phyloP scores from a whole-genome alignment of 2,888 invertebrate species.

The Erpobdella octoculata region DNA sequence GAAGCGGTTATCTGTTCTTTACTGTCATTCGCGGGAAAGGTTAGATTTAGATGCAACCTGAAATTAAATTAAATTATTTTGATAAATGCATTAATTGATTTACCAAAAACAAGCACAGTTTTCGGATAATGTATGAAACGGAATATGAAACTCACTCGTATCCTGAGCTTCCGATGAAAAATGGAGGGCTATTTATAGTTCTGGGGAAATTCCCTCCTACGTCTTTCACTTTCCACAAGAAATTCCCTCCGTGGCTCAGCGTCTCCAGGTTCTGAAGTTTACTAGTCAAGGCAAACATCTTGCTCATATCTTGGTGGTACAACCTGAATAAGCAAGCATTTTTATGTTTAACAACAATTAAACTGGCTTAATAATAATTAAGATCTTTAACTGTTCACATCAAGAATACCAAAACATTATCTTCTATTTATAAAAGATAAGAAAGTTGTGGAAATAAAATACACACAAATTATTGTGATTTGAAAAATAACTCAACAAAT shows the following conservation, averaged over 20 bases:
- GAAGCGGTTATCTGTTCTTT: neutral
- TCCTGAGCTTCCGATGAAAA: conserved; percentile 13
- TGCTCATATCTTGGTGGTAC: neutral
- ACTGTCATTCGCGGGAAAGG: neutral
- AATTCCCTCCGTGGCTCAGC: conserved; percentile 4
- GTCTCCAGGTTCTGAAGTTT: neutral
- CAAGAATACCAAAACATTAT: too few species aligned
- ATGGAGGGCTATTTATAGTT: conserved; percentile 9
- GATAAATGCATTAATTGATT: neutral
- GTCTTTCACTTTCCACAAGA: neutral
- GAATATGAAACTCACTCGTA: neutral
- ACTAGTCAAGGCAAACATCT: neutral
- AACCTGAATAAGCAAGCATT: conserved; percentile 2
- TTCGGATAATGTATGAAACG: neutral
- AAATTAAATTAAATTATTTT: neutral
- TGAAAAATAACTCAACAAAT: neutral
- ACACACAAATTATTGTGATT: neutral
- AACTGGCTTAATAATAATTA: neutral
- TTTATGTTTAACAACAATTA: too few species aligned
- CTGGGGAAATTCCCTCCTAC: neutral
- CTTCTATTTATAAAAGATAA: too few species aligned
- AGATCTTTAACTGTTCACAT: neutral
- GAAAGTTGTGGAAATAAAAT: neutral
- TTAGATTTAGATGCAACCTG: neutral
- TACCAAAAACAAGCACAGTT: neutral